Evolutionary conservation across 2,888 invertebrate species (phyloP), one percentile per base, ranked within the genome.

Genomic region (Noctua pronuba): DNA sequence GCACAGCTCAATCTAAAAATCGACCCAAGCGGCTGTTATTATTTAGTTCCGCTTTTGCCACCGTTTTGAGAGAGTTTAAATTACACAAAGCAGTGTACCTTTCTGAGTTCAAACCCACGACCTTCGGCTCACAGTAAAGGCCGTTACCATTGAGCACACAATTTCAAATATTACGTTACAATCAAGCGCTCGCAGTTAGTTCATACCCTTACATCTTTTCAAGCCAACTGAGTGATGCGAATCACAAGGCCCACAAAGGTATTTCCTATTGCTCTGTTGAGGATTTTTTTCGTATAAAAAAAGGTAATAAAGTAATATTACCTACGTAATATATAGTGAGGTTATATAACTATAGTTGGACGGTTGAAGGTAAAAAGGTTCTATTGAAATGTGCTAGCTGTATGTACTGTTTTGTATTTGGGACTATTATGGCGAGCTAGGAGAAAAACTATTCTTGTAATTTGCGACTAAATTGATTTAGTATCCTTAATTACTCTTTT

Each of bases 281-380:
- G 55, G 77, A 74, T 85, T 73, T 85, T 76, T 75, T 75, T 77
- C 85, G 41, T 71, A 84, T 84, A 82, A 83, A 88, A 83, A 84
- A 76, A 82, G 70, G 85, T 86, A 87, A 86, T 87, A 86, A 86
- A 77, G 66, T 69, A 65, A 86, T 84, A 86, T 85, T 73, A 73
- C 66, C n/a, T 6, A 76, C 66, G 78, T 72, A 77, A 80, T 81
- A 80, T 77, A 79, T 76, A 62, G 72, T 68, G 38, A 24, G 18
- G 79, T 58, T 35, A 80, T 73, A 68, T 80, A 70, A 72, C 46
- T 71, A 73, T 67, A 66, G 69, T 66, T 52, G 60, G 35, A 49
- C 21, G 75, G 52, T 62, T 72, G 44, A 65, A 73, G 64, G 71
- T 62, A 66, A 49, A 77, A 75, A 72, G 84, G 69, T 80, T 86